These are phyloP conservation scores for Trididemnum clinides DNA, from an alignment of 23 tunicate genomes.

Conservation along the genomic window DNA sequence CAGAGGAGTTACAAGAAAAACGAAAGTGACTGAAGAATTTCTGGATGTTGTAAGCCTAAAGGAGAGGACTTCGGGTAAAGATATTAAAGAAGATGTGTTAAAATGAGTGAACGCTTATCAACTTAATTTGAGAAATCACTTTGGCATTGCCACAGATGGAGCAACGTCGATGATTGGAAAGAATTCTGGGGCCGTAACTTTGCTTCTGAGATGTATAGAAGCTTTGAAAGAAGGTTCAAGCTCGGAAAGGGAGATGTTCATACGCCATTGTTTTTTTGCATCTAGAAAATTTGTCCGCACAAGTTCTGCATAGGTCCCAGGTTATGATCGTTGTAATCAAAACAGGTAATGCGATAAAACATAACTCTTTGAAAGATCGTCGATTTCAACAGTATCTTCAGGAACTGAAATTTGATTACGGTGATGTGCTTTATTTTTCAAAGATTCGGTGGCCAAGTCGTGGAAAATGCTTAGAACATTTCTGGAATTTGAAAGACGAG, in stretches of 20 bases:
- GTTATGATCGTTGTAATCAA: too few species aligned
- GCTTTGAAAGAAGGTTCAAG: neutral
- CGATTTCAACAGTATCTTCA: constrained; percentile 1
- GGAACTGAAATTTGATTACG: neutral
- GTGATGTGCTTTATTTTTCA: neutral
- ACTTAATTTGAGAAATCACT: constrained; percentile 29
- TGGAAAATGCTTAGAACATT: neutral
- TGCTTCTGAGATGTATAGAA: constrained; percentile 27
- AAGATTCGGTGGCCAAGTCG: constrained; percentile 4
- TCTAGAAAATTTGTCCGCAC: neutral
- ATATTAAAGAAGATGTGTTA: constrained; percentile 32
- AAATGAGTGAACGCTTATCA: constrained; percentile 13
- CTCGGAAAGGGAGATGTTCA: constrained; percentile 29
- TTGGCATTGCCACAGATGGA: constrained; percentile 39
- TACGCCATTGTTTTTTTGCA: constrained; percentile 32
- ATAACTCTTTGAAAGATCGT: constrained; percentile 3
- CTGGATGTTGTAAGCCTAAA: constrained; percentile 33
- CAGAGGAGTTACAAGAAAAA: constrained; percentile 30
- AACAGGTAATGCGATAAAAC: neutral
- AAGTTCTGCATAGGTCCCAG: too few species aligned
- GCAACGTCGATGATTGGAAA: constrained; percentile 43
- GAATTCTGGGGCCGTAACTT: constrained; percentile 39
- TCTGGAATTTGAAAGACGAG: neutral
- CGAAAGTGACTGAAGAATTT: constrained; percentile 36
- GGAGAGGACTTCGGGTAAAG: constrained; percentile 9